These are phyloP conservation scores for Wiebesia pumilae DNA, from an alignment of 1,140 invertebrate genomes.

Conservation along the genomic window DNA sequence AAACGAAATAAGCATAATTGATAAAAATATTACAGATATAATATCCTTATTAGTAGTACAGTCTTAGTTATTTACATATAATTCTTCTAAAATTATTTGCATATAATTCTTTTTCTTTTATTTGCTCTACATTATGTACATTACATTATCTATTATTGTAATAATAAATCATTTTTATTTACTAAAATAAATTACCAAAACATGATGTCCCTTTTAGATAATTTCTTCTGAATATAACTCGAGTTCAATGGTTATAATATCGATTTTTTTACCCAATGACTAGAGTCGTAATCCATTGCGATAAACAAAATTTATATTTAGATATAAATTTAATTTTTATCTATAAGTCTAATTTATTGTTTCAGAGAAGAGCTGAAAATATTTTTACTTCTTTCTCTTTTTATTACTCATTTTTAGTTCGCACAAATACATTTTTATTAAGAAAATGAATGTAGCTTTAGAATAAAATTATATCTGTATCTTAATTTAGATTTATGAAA, in stretches of 20 bases:
- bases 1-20: no score
- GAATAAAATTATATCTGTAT: no score
- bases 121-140: not conserved
- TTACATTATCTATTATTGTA: no score
- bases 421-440: no score
- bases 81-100: no score
- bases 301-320: constrained; percentile 1
- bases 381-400: no score
- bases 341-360: not conserved
- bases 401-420: no score
- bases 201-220: constrained; percentile 2
- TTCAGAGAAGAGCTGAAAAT: not conserved
- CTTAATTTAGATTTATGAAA: no score
- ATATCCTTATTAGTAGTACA: no score
- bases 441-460: no score
- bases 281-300: not conserved
- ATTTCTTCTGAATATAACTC: not conserved
- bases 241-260: not conserved
- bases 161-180: not conserved
- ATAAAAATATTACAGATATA: no score
- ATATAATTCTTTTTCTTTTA: not conserved
- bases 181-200: not conserved
- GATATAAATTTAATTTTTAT: constrained; percentile 11
- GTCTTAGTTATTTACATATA: no score
- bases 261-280: not conserved